Evolutionary conservation across 2,888 invertebrate genomes (phyloP), one percentile per base, ranked within the genome.

Genomic region (Spilosoma lubricipeda): DNA sequence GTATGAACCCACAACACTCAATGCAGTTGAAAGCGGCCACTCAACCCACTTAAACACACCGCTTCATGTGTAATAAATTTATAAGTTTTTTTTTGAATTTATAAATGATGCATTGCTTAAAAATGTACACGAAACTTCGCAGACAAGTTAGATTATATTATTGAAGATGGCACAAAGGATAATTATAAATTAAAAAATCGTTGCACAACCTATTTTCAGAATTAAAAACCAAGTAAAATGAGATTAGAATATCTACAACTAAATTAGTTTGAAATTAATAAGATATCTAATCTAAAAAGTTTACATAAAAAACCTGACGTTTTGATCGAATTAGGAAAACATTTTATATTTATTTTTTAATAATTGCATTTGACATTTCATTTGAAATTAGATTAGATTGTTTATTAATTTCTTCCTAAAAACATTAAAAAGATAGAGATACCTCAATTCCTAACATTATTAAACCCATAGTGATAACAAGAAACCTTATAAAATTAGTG

Each of bases 181-280:
- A 71, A 72, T 76, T 73, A 81, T 56, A 80, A 77, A 72, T 75
- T 52, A 82, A 86, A 79, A 82, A 86, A 88, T 91, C 88, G 91
- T 90, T 90, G 90, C 93, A 93, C 93, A 93, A 93, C 93, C 91
- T 90, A 90, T 84, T 80, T 80, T 77, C 77, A 83, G 79, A 84
- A 76, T 78, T 73, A 76, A 77, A 45, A 75, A 77, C 76, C 36
- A 74, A 79, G 80, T 79, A 76, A 80, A 78, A 84, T 82, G 82
- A 85, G 80, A 84, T 85, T 83, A 82, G 79, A 84, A 83, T 80
- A 80, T 76, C 69, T 84, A 78, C 75, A 79, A 82, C 80, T 82
- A 85, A 23, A 74, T 70, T 77, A 73, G 30, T 42, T 13, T 30
- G 70, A 63, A 70, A 70, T 70, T 63, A 70, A 70, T 30, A 63